These are phyloP conservation scores for Epinotia bilunana DNA, from an alignment of 2,888 invertebrate genomes.

Conservation along the genomic window DNA sequence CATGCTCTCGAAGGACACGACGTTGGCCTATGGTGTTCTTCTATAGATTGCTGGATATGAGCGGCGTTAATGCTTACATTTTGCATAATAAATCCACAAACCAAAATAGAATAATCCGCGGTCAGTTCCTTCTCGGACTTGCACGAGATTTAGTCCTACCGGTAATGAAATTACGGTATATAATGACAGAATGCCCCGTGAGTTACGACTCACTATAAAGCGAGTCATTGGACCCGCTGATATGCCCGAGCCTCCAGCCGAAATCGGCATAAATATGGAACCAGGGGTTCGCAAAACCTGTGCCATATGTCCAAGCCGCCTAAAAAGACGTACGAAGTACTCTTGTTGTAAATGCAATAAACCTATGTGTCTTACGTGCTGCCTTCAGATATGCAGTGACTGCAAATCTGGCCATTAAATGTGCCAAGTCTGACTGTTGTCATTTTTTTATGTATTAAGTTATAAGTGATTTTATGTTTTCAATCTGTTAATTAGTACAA, in stretches of 20 bases:
- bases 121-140: too few species aligned
- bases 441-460: conserved; percentile 25
- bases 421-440: conserved; percentile 17
- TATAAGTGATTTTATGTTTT: conserved; percentile 20
- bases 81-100: too few species aligned
- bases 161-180: too few species aligned
- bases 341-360: conserved; percentile 28
- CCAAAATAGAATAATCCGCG: too few species aligned
- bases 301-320: conserved; percentile 37
- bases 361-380: conserved; percentile 38
- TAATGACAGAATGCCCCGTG: conserved; percentile 27
- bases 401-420: conserved; percentile 24
- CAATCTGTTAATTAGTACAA: conserved; percentile 22
- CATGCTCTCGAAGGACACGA: too few species aligned
- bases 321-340: conserved; percentile 37
- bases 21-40: too few species aligned
- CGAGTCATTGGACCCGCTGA: conserved; percentile 22
- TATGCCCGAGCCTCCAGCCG: conserved; percentile 6
- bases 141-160: too few species aligned
- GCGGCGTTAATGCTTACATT: too few species aligned
- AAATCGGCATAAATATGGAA: too few species aligned
- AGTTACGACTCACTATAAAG: conserved; percentile 26
- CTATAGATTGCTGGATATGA: too few species aligned
- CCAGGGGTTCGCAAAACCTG: conserved; percentile 26
- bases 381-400: conserved; percentile 34